Percentiles rank a stretch among this genome's conserved stretches.
Conservation (phyloP, 2,888 invertebrate genomes). For the Lordiphosa fenestrarum region DNA sequence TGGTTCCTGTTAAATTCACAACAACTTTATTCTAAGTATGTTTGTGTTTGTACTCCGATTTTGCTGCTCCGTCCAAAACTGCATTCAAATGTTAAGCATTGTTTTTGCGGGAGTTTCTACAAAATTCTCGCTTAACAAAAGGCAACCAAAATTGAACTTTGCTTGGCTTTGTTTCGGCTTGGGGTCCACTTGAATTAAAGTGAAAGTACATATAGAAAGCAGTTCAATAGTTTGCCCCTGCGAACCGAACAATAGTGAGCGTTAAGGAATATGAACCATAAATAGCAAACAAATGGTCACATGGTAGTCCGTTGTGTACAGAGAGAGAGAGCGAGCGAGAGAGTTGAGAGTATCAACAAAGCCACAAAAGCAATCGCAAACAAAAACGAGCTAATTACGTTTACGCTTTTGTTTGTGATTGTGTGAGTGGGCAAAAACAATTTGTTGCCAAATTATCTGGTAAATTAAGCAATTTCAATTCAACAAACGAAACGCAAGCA, state of each 20-base stretch:
- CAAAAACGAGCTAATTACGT: constrained; percentile 52
- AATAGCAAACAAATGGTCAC: constrained; percentile 41
- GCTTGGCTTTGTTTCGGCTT: background rate
- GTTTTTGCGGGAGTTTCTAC: background rate
- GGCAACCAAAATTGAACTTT: constrained; percentile 5
- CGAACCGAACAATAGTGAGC: constrained; percentile 21
- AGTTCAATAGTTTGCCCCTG: constrained; percentile 21
- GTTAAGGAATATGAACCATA: constrained; percentile 36
- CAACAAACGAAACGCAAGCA: constrained; percentile 42
- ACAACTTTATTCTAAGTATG: too few relatives aligned
- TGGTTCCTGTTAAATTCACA: too few relatives aligned
- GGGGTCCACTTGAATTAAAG: constrained; percentile 2
- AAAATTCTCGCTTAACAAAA: background rate
- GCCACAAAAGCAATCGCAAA: constrained; percentile 40
- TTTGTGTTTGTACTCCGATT: too few relatives aligned
- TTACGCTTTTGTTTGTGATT: constrained; percentile 10
- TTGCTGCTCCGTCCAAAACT: background rate
- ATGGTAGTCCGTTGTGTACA: constrained; percentile 10
- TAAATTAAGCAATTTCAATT: constrained; percentile 75
- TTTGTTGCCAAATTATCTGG: constrained; percentile 58
- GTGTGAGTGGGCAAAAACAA: constrained; percentile 34
- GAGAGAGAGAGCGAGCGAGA: constrained; percentile 5
- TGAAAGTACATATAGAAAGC: constrained; percentile 6
- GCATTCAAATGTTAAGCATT: background rate
- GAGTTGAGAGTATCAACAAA: constrained; percentile 26